phyloP scores from a whole-genome alignment of 2,797 vertebrate genomes.

The Helicolenus hilgendorfi region DNA sequence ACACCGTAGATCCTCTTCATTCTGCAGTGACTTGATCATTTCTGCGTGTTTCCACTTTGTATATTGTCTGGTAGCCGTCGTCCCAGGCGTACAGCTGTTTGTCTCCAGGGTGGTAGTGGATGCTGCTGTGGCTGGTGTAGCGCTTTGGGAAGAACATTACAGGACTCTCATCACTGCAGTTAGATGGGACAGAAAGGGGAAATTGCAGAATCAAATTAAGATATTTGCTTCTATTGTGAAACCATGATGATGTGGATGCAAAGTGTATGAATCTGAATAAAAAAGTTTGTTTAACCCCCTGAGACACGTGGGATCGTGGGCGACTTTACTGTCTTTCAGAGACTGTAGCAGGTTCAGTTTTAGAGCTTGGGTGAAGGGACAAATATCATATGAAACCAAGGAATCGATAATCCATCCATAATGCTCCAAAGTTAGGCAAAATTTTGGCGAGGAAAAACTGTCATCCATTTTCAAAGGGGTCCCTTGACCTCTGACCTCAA shows the following conservation, averaged over 20 bases:
- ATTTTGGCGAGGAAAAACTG: too few species aligned
- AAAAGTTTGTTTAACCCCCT: background rate
- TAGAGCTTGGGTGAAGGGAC: too few species aligned
- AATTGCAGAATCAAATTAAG: background rate
- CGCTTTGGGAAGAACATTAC: slow-evolving; percentile 93
- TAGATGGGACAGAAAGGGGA: background rate
- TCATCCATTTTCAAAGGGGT: too few species aligned
- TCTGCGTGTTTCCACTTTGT: slow-evolving; percentile 91
- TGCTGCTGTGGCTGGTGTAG: slow-evolving; percentile 92
- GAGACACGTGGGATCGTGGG: too few species aligned
- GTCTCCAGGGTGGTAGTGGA: slow-evolving; percentile 95
- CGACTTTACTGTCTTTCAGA: too few species aligned
- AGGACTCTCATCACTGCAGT: slow-evolving; percentile 76
- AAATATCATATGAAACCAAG: too few species aligned
- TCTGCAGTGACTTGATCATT: slow-evolving; percentile 52
- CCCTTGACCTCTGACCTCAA: too few species aligned
- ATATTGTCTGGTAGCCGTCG: slow-evolving; percentile 96
- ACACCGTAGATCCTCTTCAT: background rate
- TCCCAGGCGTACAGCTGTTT: slow-evolving; percentile 96
- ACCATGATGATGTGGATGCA: background rate
- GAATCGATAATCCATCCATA: too few species aligned
- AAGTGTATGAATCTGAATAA: background rate
- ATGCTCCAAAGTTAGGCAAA: too few species aligned
- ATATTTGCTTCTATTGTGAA: background rate
- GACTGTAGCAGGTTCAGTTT: too few species aligned